phyloP scores from a whole-genome alignment of 2,113 vertebrate species.

The Ciconia maguari region DNA sequence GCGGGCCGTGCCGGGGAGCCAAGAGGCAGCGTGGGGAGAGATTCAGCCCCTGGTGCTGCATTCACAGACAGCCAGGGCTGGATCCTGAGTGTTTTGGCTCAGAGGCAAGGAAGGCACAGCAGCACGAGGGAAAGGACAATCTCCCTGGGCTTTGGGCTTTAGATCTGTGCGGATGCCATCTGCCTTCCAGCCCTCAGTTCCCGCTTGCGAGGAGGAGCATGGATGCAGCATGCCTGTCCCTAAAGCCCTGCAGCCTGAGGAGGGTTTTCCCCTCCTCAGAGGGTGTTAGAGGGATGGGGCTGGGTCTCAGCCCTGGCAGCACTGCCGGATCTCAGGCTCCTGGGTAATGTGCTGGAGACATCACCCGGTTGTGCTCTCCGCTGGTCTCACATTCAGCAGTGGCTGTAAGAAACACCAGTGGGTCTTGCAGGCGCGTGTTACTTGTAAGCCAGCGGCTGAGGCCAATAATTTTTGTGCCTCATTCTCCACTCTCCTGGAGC shows the following conservation, averaged over 20 bases:
- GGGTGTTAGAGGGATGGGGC: not conserved
- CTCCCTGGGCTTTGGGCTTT: not conserved
- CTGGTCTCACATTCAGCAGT: not conserved
- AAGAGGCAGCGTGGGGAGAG: not conserved
- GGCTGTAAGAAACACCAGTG: not conserved
- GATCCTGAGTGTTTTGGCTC: not conserved
- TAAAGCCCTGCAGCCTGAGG: not conserved
- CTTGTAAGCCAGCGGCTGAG: not conserved
- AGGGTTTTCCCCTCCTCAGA: not conserved
- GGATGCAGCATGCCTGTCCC: not conserved
- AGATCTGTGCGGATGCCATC: not conserved
- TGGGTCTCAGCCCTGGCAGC: not conserved
- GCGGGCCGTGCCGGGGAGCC: not conserved
- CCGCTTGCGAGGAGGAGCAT: not conserved
- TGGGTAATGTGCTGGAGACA: not conserved
- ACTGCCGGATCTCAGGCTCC: rapidly evolving
- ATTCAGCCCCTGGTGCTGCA: not conserved
- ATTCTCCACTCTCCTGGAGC: not conserved
- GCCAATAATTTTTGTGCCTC: not conserved
- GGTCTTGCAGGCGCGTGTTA: rapidly evolving
- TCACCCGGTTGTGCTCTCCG: not conserved
- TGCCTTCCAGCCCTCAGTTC: not conserved
- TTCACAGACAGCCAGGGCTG: not conserved
- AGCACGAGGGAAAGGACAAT: not conserved
- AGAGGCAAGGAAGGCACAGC: not conserved